Evolutionary conservation across 2,888 invertebrate species (phyloP).

Genomic region (Chymomyza procnemis): DNA sequence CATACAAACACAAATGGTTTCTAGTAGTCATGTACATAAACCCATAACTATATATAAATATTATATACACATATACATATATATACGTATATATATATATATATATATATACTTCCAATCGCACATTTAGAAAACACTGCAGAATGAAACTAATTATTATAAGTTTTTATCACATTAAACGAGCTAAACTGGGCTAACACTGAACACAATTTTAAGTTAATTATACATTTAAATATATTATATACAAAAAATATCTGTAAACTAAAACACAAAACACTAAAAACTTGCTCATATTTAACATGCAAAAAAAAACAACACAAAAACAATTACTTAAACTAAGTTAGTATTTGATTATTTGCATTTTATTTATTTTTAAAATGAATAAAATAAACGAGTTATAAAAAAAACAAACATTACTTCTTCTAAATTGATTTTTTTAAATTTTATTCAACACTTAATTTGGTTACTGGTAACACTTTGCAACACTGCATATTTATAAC

Average conservation of each 20-base stretch:
- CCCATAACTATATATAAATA: background rate
- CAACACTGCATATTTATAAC: background rate
- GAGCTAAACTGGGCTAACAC: background rate
- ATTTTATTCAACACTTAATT: constrained; percentile 21
- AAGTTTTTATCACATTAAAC: background rate
- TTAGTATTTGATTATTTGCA: constrained; percentile 31
- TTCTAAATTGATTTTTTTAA: constrained; percentile 51
- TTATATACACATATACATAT: background rate
- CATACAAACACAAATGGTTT: constrained; percentile 7
- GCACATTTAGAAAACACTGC: background rate
- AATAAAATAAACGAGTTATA: constrained; percentile 52
- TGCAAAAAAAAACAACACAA: constrained; percentile 8
- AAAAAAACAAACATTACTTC: constrained; percentile 29
- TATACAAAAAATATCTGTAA: constrained; percentile 3
- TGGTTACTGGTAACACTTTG: constrained; percentile 6
- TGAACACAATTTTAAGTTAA: constrained; percentile 3
- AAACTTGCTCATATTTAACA: constrained; percentile 7
- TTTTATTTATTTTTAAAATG: constrained; percentile 69
- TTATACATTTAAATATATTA: background rate
- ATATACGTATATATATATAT: background rate
- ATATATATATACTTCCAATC: background rate
- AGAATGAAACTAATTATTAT: background rate
- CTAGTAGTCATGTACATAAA: constrained; percentile 44
- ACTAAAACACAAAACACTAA: background rate
- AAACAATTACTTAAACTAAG: constrained; percentile 27